phyloP scores from a whole-genome alignment of 92 coral and sea anemone species.

The Porites cylindrica region DNA sequence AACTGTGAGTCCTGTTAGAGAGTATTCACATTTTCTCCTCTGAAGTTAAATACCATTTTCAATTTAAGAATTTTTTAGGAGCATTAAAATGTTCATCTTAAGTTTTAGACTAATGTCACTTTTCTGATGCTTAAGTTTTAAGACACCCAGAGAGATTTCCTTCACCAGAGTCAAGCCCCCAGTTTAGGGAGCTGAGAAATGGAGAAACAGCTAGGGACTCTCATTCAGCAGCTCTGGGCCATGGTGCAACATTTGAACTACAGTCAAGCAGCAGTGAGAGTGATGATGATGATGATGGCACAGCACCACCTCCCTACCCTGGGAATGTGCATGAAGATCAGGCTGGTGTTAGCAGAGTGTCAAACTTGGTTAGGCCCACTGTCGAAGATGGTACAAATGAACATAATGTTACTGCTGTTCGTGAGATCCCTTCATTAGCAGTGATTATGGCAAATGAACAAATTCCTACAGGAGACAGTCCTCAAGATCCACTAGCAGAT shows the following conservation, averaged over 20 bases:
- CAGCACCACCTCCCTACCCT: conserved; percentile 74
- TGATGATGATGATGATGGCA: conserved; percentile 47
- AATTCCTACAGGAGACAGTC: background rate
- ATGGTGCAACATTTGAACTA: background rate
- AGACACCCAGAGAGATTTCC: conserved; percentile 85
- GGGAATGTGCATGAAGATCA: conserved; percentile 19
- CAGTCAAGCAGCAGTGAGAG: conserved; percentile 17
- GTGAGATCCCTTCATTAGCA: background rate
- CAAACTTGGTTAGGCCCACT: background rate
- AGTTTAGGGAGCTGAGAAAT: conserved; percentile 8
- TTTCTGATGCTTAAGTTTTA: conserved; percentile 53
- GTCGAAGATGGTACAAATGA: conserved; percentile 1
- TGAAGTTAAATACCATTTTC: no score
- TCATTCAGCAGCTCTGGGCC: background rate
- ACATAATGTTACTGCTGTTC: background rate
- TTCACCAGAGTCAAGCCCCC: conserved; percentile 59
- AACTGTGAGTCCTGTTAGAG: no score
- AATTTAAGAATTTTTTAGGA: background rate
- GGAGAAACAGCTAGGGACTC: background rate
- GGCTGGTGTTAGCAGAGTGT: background rate
- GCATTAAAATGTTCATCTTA: background rate
- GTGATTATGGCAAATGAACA: background rate
- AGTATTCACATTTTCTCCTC: no score
- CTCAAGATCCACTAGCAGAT: background rate
- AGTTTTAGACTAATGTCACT: background rate